Percentiles rank a stretch among this genome's conserved stretches.
Conservation (phyloP, 2,797 vertebrate species). For the Lerista edwardsae region DNA sequence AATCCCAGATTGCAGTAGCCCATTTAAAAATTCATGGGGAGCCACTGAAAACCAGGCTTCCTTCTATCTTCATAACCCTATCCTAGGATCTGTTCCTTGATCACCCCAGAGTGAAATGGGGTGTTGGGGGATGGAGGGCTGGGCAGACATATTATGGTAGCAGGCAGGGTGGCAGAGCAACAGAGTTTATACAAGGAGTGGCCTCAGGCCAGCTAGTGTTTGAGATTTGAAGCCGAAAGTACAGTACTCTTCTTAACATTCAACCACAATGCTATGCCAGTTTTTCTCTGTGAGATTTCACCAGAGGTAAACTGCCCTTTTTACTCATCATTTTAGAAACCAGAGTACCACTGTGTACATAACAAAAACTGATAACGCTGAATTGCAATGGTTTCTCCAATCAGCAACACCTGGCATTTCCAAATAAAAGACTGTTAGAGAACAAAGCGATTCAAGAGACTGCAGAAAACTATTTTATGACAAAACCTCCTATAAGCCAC, state of each 20-base stretch:
- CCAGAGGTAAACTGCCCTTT: conserved; percentile 27
- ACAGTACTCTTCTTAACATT: background rate
- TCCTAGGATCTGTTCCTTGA: background rate
- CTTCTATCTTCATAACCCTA: background rate
- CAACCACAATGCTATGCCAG: no score
- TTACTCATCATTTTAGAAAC: background rate
- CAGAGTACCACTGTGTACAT: rapidly evolving
- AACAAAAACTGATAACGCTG: background rate
- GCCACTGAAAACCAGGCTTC: background rate
- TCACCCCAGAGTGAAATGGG: background rate
- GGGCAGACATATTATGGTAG: no score
- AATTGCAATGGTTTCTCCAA: rapidly evolving
- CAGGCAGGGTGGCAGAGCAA: background rate
- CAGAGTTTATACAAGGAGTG: no score
- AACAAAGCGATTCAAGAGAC: no score
- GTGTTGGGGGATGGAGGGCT: background rate
- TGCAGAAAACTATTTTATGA: background rate
- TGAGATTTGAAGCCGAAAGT: background rate
- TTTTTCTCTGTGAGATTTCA: conserved; percentile 15
- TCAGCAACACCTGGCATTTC: background rate
- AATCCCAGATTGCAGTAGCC: no score
- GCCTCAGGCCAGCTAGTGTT: background rate
- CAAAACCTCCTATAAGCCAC: background rate
- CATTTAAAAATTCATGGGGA: background rate
- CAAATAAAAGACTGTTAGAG: background rate